Conservation (phyloP, 2,113 vertebrate species). For the Ploceus nigricollis region DNA sequence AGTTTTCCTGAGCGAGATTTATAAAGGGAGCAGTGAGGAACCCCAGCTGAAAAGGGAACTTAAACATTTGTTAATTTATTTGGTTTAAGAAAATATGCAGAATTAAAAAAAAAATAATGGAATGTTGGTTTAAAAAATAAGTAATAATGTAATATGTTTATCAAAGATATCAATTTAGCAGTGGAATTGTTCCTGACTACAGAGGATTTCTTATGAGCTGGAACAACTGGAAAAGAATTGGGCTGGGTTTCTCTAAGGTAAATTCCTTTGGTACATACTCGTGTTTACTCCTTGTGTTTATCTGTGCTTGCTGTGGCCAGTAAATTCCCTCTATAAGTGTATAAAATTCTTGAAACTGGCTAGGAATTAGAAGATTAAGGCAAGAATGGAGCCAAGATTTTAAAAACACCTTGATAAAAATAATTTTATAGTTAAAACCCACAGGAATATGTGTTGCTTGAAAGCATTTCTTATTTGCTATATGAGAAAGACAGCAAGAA, state of each 20-base stretch:
- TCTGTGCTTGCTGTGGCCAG: neutral
- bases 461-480: neutral
- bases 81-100: neutral
- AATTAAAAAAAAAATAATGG: neutral
- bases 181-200: neutral
- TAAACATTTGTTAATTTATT: neutral
- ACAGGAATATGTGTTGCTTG: neutral
- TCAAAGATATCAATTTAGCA: neutral
- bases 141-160: neutral
- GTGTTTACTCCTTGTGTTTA: neutral
- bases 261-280: neutral
- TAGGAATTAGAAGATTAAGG: neutral
- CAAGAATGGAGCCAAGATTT: neutral
- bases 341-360: neutral
- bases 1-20: neutral
- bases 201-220: neutral
- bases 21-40: neutral
- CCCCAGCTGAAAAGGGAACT: neutral
- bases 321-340: neutral
- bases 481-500: neutral
- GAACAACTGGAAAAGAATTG: neutral
- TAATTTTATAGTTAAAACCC: neutral
- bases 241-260: neutral
- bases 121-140: neutral
- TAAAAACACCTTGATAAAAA: neutral